Base-by-base conservation (phyloP, 2,113 vertebrate genomes). In the Phasianus colchicus region DNA sequence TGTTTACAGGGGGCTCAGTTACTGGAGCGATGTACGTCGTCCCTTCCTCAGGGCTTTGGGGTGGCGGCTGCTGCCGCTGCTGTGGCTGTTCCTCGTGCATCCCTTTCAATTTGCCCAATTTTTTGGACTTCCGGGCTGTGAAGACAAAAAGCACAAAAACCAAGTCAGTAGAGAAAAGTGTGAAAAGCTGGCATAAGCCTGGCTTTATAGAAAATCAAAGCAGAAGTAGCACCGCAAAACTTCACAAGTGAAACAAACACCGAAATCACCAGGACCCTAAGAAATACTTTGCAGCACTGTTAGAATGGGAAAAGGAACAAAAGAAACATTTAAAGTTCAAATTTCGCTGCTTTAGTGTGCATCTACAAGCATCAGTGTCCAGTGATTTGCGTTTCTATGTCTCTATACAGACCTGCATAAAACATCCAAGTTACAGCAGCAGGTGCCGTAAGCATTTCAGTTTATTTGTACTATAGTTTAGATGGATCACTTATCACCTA, bases 61-160 rank as follows among this genome's bases (percentile, higher is more conserved):
- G 98, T 0, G 98, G 97, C 0, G 97, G 97, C 17, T 98, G 97
- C 1, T 97, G 98, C 2, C 97, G 97, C 4, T 96, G 97, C 50
- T 92, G 97, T 10, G 95, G 96, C 60, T 98, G 97, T 30, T 99
- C 99, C 86, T 99, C 99, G 1, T 97, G 98, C 73, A 99, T 97
- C 70, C 98, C 98, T 98, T 99, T 99, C 96, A 99, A 98, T 92
- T 99, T 99, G 12, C 99, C 99, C 96, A 99, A 87, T 96, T 99
- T 99, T 97, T 99, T 99, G 25, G 99, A 99, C 97, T 99, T 99
- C 2, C 99, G 98, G 47, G 99, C 99, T 99, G 97, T 34, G 38
- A 25, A 91, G 72, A 32, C 50, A 79, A 96, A 45, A 42, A 88
- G 42, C 2, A 34, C 10, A 61, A 94, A 74, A 94, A n/a, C 4